Percentiles rank a stretch among this genome's conserved stretches.
Conservation (phyloP, 2,113 vertebrate genomes). For the Chloroceryle aenea region DNA sequence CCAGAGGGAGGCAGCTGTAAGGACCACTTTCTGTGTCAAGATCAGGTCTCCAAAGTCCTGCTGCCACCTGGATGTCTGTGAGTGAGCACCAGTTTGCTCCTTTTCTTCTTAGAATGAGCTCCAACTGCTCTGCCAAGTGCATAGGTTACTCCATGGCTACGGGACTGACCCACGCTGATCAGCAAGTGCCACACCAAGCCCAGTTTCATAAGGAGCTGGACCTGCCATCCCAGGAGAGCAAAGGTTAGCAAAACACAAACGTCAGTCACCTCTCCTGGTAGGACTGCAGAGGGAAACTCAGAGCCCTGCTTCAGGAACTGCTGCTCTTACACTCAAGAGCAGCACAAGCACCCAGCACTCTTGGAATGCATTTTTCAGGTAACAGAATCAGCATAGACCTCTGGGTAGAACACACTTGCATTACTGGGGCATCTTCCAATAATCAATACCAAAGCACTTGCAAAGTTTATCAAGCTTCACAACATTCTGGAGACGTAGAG, state of each 20-base stretch:
- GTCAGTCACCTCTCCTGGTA: neutral
- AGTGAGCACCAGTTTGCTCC: neutral
- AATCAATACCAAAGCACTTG: constrained; percentile 3
- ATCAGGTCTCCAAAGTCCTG: neutral
- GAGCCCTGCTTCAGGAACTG: neutral
- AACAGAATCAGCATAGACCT: neutral
- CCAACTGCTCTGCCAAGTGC: neutral
- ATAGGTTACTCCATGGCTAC: neutral
- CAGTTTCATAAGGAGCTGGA: neutral
- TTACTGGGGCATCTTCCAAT: neutral
- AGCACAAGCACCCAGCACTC: neutral
- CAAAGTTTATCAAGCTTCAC: constrained; percentile 38
- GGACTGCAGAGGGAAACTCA: neutral
- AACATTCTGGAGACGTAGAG: neutral
- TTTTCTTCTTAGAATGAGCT: neutral
- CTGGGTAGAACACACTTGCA: neutral
- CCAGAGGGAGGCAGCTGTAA: neutral
- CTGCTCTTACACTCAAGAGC: neutral
- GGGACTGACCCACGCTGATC: neutral
- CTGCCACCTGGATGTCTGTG: neutral
- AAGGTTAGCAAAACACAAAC: neutral
- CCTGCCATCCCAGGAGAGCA: neutral
- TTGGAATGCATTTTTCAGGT: neutral
- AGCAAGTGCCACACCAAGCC: neutral
- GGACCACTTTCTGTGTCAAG: neutral